These are phyloP conservation scores for Petrocephalus sullivani DNA, from an alignment of 2,797 vertebrate species.

Conservation along the genomic window DNA sequence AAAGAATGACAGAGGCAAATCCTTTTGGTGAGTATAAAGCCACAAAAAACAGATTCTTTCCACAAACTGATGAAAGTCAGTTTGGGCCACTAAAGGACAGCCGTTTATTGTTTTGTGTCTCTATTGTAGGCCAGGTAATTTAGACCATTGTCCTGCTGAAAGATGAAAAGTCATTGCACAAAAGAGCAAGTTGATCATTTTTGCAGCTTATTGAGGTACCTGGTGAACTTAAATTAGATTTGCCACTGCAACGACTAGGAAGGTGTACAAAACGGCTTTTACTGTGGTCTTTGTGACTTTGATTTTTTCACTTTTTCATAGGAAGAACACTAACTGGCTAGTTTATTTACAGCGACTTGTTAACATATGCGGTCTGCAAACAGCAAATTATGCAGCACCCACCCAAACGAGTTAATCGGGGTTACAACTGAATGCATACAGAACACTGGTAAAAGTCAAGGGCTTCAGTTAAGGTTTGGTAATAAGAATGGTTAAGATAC, in stretches of 20 bases:
- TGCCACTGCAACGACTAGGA: neutral
- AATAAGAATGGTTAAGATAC: neutral
- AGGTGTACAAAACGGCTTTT: neutral
- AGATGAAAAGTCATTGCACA: constrained; percentile 5
- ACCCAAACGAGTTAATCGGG: neutral
- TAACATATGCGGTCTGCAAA: neutral
- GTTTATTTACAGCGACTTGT: neutral
- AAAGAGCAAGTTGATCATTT: neutral
- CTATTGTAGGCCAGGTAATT: neutral
- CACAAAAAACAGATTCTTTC: neutral
- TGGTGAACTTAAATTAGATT: constrained; percentile 1
- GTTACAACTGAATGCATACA: neutral
- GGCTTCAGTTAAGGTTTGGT: neutral
- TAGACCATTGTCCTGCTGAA: neutral
- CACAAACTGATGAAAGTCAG: neutral
- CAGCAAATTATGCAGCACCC: neutral
- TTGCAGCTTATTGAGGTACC: neutral
- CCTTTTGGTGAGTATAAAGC: neutral
- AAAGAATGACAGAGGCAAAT: neutral
- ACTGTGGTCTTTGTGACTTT: neutral
- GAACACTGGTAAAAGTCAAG: neutral
- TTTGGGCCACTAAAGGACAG: neutral
- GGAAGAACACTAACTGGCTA: neutral
- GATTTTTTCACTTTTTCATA: neutral
- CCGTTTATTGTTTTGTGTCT: neutral